Base-by-base conservation (phyloP, 2,113 vertebrate genomes). In the Bos indicus region DNA sequence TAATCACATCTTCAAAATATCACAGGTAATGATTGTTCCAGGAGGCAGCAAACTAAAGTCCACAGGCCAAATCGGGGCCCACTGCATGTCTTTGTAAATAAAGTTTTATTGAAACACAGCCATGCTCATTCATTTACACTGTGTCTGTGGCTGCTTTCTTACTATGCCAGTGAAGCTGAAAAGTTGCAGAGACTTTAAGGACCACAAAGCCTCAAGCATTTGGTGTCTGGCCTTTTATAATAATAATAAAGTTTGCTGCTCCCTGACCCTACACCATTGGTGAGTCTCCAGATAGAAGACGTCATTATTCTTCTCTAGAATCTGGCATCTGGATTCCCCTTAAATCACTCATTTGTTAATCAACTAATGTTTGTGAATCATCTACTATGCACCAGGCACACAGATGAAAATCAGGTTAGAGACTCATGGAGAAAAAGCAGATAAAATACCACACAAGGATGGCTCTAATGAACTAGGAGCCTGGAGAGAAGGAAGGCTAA, bases 61-160 rank as follows among this genome's bases (percentile, higher is more conserved):
- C 28, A 57, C 14, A 40, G 82, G 51, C 8, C 52, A 90, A 90
- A 91, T 33, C 33, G 0, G 9, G 7, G 13, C 26, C 12, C 28
- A 60, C 23, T 36, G 30, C 5, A 13, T 59, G 8, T 60, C 46
- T 82, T 87, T 94, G 19, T 64, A 95, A 95, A 95, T 84, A 77
- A 43, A 87, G 54, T 40, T 97, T 94, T 94, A 97, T 54, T 96
- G 51, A 48, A 92, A 97, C 60, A 48, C 23, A 52, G 10, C 4
- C 60, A 81, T 30, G 46, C 1, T 51, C 40, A 40, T 28, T 88
- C 36, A 9, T 30, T 88, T 77, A n/a, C 16, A 2, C 2, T 25
- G 1, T 30, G 7, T 40, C 46, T 59, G 5, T 12, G 64, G 30
- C 36, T 96, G 36, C 33, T 91, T 85, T 96, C 36, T 48, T 51